Evolutionary conservation across 2,113 vertebrate species (phyloP), one percentile per base, ranked within the genome.

Genomic region (Rousettus leschenaultii): DNA sequence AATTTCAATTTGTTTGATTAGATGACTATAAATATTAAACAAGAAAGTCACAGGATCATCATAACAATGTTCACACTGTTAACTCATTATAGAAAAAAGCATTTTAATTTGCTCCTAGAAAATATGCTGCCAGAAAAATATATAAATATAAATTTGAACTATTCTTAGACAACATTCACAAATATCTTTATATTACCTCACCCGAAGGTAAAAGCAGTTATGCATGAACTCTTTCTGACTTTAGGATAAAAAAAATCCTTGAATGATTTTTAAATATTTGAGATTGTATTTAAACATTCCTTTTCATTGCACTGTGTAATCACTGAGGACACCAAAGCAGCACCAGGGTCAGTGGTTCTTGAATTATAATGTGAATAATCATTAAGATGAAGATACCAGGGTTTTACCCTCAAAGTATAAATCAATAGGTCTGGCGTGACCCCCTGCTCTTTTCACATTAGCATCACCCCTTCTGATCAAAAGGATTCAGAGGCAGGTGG

Each of bases 1-100:
- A 87, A 95, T 93, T 96, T 97, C 94, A 84, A 89, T 98, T 96
- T 96, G 96, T 97, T 97, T 96, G 96, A 96, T 97, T 95, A 96
- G 86, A 95, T 80, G 91, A 95, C 65, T 65, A 55, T 96, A 95
- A 97, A 96, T 78, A 97, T 86, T 96, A 96, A 96, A 97, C 82
- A 97, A 92, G 95, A 94, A 95, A 97, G 94, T 83, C 94, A 74
- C 5, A 8, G 43, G 86, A 65, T 33, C 96, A 79, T 94, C 91
- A 82, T 80, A 95, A 97, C 94, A 89, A 63, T 35, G 33, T 89
- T 91, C 83, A 96, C 8, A 1, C 92, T 94, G 94, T 74, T 96
- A 93, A 48, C 94, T 97, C 93, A 80, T 97, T 91, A 95, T 7
- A 94, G 86, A 92, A 78, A 78, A 94, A 91, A 96, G 89, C 78